phyloP scores from a whole-genome alignment of 2,113 vertebrate species.

The Cyprinodon brontotheroides region DNA sequence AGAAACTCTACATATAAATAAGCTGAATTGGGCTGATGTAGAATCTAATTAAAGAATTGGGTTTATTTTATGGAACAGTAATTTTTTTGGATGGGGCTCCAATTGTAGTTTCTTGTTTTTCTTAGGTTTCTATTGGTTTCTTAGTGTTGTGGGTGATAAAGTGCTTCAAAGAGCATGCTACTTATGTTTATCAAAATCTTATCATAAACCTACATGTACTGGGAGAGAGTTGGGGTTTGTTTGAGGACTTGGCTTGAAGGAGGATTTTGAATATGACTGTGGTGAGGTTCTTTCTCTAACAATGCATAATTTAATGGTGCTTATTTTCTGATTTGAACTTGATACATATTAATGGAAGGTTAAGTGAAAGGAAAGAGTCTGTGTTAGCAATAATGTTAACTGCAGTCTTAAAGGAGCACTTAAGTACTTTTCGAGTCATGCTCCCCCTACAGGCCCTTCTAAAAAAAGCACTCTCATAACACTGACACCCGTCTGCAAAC shows the following conservation, averaged over 20 bases:
- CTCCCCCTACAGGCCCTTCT: no score
- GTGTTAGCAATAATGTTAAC: no score
- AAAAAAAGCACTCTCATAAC: no score
- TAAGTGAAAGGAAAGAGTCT: no score
- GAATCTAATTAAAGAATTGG: slow-evolving; percentile 52
- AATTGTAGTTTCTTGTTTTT: slow-evolving; percentile 53
- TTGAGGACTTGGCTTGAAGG: neutral
- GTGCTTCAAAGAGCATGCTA: slow-evolving; percentile 45
- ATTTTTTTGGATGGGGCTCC: slow-evolving; percentile 54
- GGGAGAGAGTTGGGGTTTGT: neutral
- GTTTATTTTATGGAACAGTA: slow-evolving; percentile 53
- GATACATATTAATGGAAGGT: no score
- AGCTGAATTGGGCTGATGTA: slow-evolving; percentile 46
- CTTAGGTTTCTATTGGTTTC: no score
- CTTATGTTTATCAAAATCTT: slow-evolving; percentile 40
- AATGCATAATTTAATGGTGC: slow-evolving; percentile 11
- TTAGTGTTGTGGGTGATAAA: slow-evolving; percentile 50
- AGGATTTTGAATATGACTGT: slow-evolving; percentile 37
- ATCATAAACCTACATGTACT: slow-evolving; percentile 34
- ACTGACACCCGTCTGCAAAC: no score
- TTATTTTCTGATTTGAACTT: slow-evolving; percentile 3
- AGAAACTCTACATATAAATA: slow-evolving; percentile 34
- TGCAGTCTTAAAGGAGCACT: no score
- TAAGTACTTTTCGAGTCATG: no score
- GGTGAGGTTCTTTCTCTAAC: slow-evolving; percentile 28